Percentiles rank a stretch among this genome's conserved stretches.
Evolutionary conservation across 2,888 invertebrate species (phyloP).

Genomic region (Tridacna crocea): DNA sequence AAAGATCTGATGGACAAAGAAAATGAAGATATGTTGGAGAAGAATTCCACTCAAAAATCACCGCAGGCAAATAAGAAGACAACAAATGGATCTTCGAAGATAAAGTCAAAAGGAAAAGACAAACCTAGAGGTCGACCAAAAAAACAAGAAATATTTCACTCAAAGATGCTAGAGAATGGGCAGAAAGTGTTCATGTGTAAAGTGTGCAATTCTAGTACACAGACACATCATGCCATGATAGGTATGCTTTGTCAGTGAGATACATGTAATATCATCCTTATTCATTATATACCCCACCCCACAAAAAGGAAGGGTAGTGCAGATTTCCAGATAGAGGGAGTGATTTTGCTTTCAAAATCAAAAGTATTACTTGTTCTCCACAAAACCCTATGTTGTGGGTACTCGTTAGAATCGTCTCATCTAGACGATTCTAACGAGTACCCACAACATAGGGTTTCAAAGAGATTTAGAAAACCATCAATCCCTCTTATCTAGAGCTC

Average conservation of each 20-base stretch:
- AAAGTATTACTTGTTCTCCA: too few species aligned
- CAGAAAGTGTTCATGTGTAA: slow-evolving; percentile 38
- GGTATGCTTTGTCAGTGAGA: slow-evolving; percentile 23
- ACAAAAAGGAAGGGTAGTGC: too few species aligned
- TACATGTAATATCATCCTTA: too few species aligned
- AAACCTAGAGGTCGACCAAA: slow-evolving; percentile 36
- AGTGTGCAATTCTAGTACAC: slow-evolving; percentile 30
- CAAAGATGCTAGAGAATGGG: slow-evolving; percentile 30
- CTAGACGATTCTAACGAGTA: too few species aligned
- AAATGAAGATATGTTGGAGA: not conserved
- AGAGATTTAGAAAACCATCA: too few species aligned
- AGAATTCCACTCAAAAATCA: not conserved
- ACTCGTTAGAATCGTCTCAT: too few species aligned
- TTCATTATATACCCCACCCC: too few species aligned
- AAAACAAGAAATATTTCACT: slow-evolving; percentile 32
- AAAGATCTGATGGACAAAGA: slow-evolving; percentile 27
- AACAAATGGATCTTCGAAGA: not conserved
- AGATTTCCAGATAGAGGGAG: too few species aligned
- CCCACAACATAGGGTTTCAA: too few species aligned
- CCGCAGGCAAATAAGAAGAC: not conserved
- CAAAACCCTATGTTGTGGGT: too few species aligned
- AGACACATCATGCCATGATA: slow-evolving; percentile 48
- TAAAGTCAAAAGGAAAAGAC: not conserved
- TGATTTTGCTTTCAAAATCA: too few species aligned
- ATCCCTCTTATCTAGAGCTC: too few species aligned